Evolutionary conservation across 2,797 vertebrate species (phyloP).

Genomic region (Pseudomugil gertrudae): DNA sequence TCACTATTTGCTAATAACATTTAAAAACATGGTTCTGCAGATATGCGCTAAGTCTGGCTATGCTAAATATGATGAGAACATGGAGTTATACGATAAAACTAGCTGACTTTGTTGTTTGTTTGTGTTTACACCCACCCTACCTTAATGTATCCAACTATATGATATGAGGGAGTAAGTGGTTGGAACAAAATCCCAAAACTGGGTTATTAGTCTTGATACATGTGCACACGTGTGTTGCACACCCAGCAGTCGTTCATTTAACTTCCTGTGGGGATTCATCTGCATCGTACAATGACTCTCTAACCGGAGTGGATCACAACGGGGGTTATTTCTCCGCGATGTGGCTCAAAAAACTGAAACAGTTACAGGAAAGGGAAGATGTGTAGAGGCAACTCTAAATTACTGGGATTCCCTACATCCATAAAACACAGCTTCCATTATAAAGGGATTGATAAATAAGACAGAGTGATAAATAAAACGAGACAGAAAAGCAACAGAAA

Average conservation of each 20-base stretch:
- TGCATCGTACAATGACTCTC: conserved; percentile 26
- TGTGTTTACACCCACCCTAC: conserved; percentile 2
- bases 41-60: conserved; percentile 54
- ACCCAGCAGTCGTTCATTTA: conserved; percentile 14
- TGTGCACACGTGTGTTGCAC: conserved; percentile 22
- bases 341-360: conserved; percentile 30
- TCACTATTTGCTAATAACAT: conserved; percentile 50
- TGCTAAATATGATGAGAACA: conserved; percentile 46
- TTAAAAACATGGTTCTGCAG: conserved; percentile 46
- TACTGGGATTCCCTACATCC: conserved; percentile 51
- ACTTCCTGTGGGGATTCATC: conserved; percentile 21
- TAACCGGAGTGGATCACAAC: conserved; percentile 25
- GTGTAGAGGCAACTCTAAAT: conserved; percentile 58
- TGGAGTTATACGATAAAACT: conserved; percentile 47
- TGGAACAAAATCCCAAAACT: conserved; percentile 2
- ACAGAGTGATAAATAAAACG: conserved; percentile 70
- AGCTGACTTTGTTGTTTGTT: conserved; percentile 34
- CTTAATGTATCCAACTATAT: background rate
- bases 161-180: conserved; percentile 16
- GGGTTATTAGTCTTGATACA: conserved; percentile 4
- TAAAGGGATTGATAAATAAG: conserved; percentile 77
- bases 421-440: conserved; percentile 63
- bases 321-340: conserved; percentile 24
- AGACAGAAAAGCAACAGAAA: conserved; percentile 73
- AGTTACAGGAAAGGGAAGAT: conserved; percentile 42